Base-by-base conservation (phyloP, 2,888 invertebrate species). In the Spilarctia lutea region DNA sequence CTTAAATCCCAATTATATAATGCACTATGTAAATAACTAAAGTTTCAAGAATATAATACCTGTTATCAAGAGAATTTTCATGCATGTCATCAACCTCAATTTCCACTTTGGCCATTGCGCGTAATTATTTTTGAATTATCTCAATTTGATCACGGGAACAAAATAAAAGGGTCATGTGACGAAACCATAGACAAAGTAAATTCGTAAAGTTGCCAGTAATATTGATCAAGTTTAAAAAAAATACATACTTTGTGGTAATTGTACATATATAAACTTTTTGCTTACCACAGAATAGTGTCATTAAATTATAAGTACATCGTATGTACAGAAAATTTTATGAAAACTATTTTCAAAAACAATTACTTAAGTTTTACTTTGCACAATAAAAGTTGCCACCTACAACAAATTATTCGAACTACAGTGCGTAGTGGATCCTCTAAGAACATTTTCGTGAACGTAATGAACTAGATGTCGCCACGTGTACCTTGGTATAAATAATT, bases 101-200 rank as follows among this genome's bases (percentile, higher is more conserved):
- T 91, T 92, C 90, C 80, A 94, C 92, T 94, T 95, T 94, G 81
- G 94, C 92, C 95, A 95, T 95, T 94, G 92, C 93, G 91, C 91
- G 91, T 91, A 94, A 96, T 95, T 96, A 96, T 96, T 96, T 96
- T 96, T 96, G 96, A 96, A 96, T 96, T 96, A 96, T 94, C 96
- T 95, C 96, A 93, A 96, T 95, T 96, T 97, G 97, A 96, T 97
- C 97, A 97, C 97, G 97, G 97, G 97, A 96, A 97, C 97, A 97
- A 97, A 96, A 93, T 96, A 96, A 94, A 96, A 94, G 94, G 97
- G 97, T 97, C 97, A 97, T 97, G 97, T 97, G 97, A 97, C 93
- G 86, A 87, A 71, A 78, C 82, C 89, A 94, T 87, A 94, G 91
- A 92, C 91, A 90, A 91, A 74, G 77, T 71, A 84, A 76, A 80